Evolutionary conservation across 2,113 vertebrate genomes (phyloP).

Genomic region (Sander vitreus): DNA sequence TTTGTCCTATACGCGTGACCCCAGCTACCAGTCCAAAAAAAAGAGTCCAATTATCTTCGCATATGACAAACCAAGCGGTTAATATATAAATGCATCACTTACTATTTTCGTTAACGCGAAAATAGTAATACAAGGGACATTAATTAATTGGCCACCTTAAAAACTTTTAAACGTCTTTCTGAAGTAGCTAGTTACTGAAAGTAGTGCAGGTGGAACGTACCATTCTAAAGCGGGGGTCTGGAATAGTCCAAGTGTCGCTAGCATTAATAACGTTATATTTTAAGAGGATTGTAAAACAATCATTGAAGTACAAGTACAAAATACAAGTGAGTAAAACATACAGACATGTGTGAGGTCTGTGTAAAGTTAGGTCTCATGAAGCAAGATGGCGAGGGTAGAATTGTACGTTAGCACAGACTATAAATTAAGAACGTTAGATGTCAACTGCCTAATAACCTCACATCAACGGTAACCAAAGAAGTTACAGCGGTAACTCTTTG

Average conservation of each 20-base stretch:
- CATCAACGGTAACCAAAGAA: too few relatives aligned
- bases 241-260: neutral
- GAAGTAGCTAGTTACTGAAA: too few relatives aligned
- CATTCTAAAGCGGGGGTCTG: neutral
- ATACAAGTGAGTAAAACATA: neutral
- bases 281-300: neutral
- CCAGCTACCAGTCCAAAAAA: neutral
- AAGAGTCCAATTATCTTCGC: neutral
- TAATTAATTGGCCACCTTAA: rapidly evolving
- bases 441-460: neutral
- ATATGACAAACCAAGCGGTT: neutral
- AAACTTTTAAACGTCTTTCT: neutral
- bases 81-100: neutral
- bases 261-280: neutral
- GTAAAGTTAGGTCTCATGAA: neutral
- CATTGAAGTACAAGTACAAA: neutral
- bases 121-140: too few relatives aligned
- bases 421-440: too few relatives aligned
- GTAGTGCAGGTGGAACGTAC: neutral
- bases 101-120: neutral
- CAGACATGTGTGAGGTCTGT: too few relatives aligned
- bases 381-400: neutral
- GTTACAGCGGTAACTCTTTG: too few relatives aligned
- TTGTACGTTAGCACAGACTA: too few relatives aligned
- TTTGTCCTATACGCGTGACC: neutral